Conservation (phyloP, 2,797 vertebrate species). For the Chelonia mydas region DNA sequence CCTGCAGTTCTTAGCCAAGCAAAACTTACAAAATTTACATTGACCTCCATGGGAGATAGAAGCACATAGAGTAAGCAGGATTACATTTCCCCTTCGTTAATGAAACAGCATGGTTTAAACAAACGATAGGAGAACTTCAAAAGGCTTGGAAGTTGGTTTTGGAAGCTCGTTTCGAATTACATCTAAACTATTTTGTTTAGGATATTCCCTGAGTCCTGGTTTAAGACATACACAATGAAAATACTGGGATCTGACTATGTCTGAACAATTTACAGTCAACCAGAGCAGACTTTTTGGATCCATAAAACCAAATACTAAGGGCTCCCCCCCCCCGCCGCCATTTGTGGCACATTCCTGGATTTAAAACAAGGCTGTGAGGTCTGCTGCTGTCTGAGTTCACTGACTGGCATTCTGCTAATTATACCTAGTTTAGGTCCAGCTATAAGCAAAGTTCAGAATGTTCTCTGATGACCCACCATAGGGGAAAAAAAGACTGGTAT, state of each 20-base stretch:
- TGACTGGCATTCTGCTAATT: neutral
- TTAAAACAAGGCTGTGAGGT: neutral
- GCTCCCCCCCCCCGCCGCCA: neutral
- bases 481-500: neutral
- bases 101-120: neutral
- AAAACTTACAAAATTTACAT: neutral
- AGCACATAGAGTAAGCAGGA: neutral
- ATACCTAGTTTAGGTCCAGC: neutral
- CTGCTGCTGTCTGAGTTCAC: neutral
- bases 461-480: neutral
- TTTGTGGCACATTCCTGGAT: neutral
- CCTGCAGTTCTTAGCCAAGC: neutral
- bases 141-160: neutral
- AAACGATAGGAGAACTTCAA: neutral
- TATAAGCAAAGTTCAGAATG: neutral
- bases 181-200: neutral
- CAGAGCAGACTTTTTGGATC: neutral
- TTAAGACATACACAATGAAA: rapidly evolving
- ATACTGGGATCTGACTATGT: neutral
- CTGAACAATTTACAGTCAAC: neutral
- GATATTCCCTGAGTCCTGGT: neutral
- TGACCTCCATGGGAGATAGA: neutral
- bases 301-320: neutral
- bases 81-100: neutral
- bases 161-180: neutral